Percentiles rank a stretch among this genome's conserved stretches.
Conservation (phyloP, 2,113 vertebrate genomes). For the Notechis scutatus region DNA sequence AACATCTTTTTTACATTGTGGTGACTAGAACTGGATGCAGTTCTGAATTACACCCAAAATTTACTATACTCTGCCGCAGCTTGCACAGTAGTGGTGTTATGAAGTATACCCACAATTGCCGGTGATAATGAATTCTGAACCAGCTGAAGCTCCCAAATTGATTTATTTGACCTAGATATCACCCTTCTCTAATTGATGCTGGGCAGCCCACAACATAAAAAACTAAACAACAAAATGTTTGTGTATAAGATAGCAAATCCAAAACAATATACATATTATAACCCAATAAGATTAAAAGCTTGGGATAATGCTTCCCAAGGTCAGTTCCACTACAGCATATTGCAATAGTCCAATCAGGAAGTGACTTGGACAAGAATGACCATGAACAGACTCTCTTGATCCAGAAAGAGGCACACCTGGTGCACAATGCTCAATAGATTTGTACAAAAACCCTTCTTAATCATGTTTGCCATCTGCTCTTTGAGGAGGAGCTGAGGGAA, state of each 20-base stretch:
- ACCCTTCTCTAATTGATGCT: neutral
- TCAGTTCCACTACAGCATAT: neutral
- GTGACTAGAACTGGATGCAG: too few species aligned
- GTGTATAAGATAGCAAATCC: neutral
- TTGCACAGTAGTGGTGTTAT: too few species aligned
- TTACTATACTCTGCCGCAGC: too few species aligned
- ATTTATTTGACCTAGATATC: too few species aligned
- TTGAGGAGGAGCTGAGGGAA: neutral
- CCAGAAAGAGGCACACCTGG: neutral
- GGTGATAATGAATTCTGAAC: too few species aligned
- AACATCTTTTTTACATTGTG: too few species aligned
- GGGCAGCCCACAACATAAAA: neutral
- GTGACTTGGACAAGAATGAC: neutral
- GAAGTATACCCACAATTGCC: too few species aligned
- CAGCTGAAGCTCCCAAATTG: too few species aligned
- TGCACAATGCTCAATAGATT: neutral
- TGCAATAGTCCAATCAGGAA: neutral
- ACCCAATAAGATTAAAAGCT: neutral
- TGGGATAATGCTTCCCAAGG: neutral
- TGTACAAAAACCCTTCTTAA: neutral
- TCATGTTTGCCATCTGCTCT: neutral
- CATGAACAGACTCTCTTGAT: neutral
- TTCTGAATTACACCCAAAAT: too few species aligned
- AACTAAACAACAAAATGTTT: neutral
- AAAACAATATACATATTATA: neutral